Percentiles rank a stretch among this genome's conserved stretches.
These are phyloP conservation scores for Chloebia gouldiae DNA, from an alignment of 2,113 vertebrate genomes.

Conservation along the genomic window DNA sequence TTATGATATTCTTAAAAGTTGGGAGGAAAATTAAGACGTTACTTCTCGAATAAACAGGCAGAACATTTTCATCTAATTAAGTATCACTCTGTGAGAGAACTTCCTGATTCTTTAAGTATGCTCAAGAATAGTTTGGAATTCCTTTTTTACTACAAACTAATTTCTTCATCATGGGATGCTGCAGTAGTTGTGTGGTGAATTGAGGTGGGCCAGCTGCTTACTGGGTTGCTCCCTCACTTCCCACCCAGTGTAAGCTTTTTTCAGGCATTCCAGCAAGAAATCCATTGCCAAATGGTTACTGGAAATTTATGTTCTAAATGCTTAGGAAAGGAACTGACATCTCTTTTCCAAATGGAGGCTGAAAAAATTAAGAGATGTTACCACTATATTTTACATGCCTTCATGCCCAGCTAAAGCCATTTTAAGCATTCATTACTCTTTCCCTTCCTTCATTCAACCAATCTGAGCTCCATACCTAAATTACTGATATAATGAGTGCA, in stretches of 20 bases:
- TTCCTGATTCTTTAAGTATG: not conserved
- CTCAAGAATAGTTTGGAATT: not conserved
- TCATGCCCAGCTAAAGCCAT: not conserved
- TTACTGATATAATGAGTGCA: not conserved
- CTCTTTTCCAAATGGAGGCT: not conserved
- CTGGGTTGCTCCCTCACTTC: not conserved
- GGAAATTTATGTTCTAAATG: not conserved
- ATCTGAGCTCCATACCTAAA: not conserved
- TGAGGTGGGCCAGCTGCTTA: not conserved
- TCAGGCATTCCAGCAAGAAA: not conserved
- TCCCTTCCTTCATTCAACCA: not conserved
- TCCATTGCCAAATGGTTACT: not conserved
- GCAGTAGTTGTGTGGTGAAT: not conserved
- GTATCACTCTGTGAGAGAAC: not conserved
- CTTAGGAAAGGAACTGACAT: not conserved
- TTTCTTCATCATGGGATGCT: not conserved
- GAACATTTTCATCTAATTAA: not conserved
- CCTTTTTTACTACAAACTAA: not conserved
- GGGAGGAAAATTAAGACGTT: not conserved
- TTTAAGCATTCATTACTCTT: not conserved
- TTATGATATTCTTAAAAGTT: not conserved
- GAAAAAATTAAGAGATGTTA: not conserved
- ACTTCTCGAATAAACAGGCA: not conserved
- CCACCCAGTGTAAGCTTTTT: not conserved
- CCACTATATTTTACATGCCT: not conserved